These are phyloP conservation scores for Branchinecta sandiegonensis DNA, from an alignment of 2,888 invertebrate species.

Conservation along the genomic window DNA sequence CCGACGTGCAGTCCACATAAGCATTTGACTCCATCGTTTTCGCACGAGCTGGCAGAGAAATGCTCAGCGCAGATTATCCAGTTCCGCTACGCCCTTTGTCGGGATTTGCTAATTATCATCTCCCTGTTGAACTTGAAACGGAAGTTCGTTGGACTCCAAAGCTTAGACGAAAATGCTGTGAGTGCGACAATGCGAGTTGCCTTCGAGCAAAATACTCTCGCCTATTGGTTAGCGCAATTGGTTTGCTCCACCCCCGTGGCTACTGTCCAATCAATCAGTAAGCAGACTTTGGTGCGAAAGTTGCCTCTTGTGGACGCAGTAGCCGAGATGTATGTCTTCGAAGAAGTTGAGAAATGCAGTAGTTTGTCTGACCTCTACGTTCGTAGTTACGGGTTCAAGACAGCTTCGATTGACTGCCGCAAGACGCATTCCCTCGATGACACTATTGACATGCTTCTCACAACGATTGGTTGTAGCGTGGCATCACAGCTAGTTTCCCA, in stretches of 20 bases:
- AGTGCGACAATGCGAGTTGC: neutral
- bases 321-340: neutral
- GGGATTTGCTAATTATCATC: neutral
- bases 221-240: neutral
- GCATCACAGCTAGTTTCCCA: neutral
- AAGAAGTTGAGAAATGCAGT: neutral
- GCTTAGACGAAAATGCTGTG: neutral
- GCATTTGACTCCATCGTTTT: neutral
- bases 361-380: neutral
- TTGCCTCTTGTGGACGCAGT: slow-evolving; percentile 2
- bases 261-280: neutral
- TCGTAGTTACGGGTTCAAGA: slow-evolving; percentile 4
- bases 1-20: neutral
- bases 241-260: neutral
- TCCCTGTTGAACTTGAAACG: slow-evolving; percentile 1
- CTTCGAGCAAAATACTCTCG: neutral
- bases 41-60: slow-evolving; percentile 4
- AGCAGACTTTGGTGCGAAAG: neutral
- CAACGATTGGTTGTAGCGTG: neutral
- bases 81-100: slow-evolving; percentile 3
- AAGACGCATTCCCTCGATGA: neutral
- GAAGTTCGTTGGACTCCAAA: slow-evolving; percentile 6
- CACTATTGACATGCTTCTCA: neutral
- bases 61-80: neutral
- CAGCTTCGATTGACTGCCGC: neutral